Percentiles rank a stretch among this genome's conserved stretches.
Evolutionary conservation across 35 echinoderm and acorn worm species (phyloP).

Genomic region (Heliocidaris tuberculata): DNA sequence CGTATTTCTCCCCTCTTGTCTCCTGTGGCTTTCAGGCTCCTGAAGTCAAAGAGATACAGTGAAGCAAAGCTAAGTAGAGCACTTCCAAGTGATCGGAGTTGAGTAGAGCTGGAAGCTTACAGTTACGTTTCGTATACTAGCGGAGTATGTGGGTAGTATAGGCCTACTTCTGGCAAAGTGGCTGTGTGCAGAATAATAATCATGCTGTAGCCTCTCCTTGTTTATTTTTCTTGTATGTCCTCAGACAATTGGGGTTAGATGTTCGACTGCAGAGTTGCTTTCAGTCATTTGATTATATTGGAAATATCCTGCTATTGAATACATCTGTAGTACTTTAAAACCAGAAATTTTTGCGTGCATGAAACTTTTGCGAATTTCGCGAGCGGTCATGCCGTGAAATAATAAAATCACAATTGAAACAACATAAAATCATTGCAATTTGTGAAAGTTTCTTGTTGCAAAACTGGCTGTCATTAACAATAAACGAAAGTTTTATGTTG

Average conservation of each 20-base stretch:
- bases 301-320: not conserved
- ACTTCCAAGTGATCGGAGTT: not conserved
- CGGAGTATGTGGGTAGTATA: not conserved
- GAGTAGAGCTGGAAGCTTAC: not conserved
- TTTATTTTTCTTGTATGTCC: not conserved
- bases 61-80: not conserved
- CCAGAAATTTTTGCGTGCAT: no score
- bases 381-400: no score
- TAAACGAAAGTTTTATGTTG: no score
- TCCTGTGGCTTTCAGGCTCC: not conserved
- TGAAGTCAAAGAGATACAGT: not conserved
- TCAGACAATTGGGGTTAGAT: not conserved
- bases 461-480: no score
- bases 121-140: not conserved
- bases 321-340: not conserved
- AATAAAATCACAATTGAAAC: no score
- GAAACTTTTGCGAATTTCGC: no score
- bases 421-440: no score
- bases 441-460: no score
- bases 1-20: not conserved
- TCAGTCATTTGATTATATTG: not conserved
- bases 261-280: not conserved
- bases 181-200: not conserved
- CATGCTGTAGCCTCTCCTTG: not conserved
- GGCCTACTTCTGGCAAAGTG: not conserved